These are phyloP conservation scores for Luffia ferchaultella DNA, from an alignment of 2,888 invertebrate genomes.

Conservation along the genomic window DNA sequence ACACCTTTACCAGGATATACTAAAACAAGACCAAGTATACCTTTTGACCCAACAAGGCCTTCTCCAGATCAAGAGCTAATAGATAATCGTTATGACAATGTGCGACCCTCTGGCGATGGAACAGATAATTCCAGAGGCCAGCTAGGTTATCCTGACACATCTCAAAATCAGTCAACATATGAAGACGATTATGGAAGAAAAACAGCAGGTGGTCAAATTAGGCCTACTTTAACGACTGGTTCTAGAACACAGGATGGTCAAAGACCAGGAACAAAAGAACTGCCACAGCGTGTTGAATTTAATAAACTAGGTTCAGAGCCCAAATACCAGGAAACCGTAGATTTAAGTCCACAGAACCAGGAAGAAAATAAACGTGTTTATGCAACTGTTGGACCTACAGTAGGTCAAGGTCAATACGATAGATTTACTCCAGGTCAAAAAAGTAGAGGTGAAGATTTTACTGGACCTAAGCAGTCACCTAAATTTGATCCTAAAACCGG, in stretches of 20 bases:
- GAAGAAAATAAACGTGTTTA: neutral
- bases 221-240: neutral
- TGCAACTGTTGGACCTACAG: neutral
- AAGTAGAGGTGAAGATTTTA: constrained; percentile 38
- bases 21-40: neutral
- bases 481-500: constrained; percentile 36
- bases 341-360: neutral
- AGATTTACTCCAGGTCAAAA: neutral
- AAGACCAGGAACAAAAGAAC: neutral
- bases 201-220: neutral
- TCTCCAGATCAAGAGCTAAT: too few relatives aligned
- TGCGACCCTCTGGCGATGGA: too few relatives aligned
- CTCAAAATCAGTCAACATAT: neutral
- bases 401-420: neutral
- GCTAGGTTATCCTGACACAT: neutral
- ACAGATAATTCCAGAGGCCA: too few relatives aligned
- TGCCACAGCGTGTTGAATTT: neutral
- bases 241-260: neutral
- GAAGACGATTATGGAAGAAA: neutral
- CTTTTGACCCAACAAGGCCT: neutral
- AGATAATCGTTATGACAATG: too few relatives aligned
- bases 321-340: neutral
- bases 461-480: constrained; percentile 39
- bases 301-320: neutral
- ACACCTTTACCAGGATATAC: neutral